A percentile compares a stretch with the other conserved stretches of the same genome.
These are phyloP conservation scores for Augochlora pura DNA, from an alignment of 1,140 invertebrate species.

Conservation along the genomic window DNA sequence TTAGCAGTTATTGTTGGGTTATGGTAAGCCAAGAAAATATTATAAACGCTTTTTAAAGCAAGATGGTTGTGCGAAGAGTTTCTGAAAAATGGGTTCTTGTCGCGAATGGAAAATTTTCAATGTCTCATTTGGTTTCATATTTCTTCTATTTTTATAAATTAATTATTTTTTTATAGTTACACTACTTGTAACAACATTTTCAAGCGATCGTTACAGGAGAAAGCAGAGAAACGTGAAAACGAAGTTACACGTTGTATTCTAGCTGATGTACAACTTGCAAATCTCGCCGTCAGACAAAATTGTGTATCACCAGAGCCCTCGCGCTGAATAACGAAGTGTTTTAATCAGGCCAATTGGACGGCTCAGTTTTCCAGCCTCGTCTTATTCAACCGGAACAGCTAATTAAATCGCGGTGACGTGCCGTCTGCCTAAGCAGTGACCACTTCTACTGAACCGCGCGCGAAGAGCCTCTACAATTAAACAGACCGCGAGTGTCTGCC, in stretches of 20 bases:
- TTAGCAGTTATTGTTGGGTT: no score
- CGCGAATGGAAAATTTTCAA: no score
- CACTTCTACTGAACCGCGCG: neutral
- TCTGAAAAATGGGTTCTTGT: no score
- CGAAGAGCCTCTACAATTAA: neutral
- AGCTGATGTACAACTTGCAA: no score
- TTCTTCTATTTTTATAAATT: no score
- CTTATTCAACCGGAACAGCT: neutral
- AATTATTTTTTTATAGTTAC: no score
- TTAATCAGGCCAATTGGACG: slow-evolving; percentile 19
- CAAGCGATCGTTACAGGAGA: neutral
- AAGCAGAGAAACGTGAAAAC: neutral
- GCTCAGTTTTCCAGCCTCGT: slow-evolving; percentile 3
- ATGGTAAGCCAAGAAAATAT: no score
- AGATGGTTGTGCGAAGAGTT: no score
- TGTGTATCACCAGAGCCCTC: neutral
- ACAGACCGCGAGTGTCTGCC: neutral
- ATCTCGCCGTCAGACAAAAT: neutral
- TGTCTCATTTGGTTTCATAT: no score
- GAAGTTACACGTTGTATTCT: neutral
- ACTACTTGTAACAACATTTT: neutral
- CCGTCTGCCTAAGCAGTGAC: neutral
- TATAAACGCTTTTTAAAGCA: no score
- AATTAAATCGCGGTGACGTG: neutral
- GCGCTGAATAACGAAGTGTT: slow-evolving; percentile 16